Conservation (phyloP, 2,113 vertebrate genomes). For the Amblyornis subalaris region DNA sequence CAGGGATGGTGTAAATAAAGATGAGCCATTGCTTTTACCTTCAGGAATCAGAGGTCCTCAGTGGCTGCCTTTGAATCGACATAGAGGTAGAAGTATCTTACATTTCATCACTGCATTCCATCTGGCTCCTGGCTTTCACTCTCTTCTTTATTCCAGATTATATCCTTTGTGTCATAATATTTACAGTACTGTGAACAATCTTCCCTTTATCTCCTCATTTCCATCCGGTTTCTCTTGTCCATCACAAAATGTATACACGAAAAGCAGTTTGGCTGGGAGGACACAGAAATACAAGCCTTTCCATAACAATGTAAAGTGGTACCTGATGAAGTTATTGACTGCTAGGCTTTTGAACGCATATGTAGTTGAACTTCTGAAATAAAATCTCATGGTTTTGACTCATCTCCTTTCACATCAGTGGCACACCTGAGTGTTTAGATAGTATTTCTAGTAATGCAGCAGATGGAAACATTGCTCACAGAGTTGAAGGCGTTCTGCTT, state of each 20-base stretch:
- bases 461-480: background rate
- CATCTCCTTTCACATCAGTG: background rate
- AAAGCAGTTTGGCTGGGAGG: background rate
- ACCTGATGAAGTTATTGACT: background rate
- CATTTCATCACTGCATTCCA: background rate
- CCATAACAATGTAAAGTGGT: background rate
- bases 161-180: conserved; percentile 1
- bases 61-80: background rate
- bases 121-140: background rate
- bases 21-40: background rate
- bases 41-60: background rate
- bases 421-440: background rate
- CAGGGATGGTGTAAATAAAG: background rate
- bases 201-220: background rate
- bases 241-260: background rate
- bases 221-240: conserved; percentile 12
- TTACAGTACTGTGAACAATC: background rate
- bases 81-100: background rate
- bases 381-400: background rate
- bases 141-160: background rate
- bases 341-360: background rate
- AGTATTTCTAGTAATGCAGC: background rate
- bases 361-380: conserved; percentile 3
- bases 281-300: background rate
- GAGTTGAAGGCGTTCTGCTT: background rate